phyloP scores from a whole-genome alignment of 2,797 vertebrate genomes.

The Peromyscus aztecus region DNA sequence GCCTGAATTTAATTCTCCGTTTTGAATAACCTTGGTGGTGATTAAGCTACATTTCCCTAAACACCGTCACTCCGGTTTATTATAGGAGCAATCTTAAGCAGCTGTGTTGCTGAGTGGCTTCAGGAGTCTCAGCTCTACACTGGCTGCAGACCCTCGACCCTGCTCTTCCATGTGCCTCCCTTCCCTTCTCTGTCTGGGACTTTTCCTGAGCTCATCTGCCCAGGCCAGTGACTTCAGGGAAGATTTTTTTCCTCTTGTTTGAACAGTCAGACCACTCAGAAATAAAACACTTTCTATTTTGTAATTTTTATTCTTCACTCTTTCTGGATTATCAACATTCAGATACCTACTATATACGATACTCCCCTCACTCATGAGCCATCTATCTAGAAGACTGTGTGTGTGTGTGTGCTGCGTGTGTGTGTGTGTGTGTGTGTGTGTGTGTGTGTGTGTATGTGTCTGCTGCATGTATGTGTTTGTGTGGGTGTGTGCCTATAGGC shows the following conservation, averaged over 20 bases:
- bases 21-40: constrained; percentile 19
- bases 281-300: constrained; percentile 33
- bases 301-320: constrained; percentile 8
- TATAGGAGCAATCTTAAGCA: neutral
- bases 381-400: constrained; percentile 12
- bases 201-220: neutral
- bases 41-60: constrained; percentile 40
- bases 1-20: constrained; percentile 41
- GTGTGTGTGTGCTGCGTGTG: neutral
- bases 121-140: neutral
- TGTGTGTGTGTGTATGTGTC: neutral
- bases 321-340: constrained; percentile 26
- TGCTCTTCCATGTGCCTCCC: neutral
- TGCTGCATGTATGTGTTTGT: neutral
- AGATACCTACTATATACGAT: constrained; percentile 28
- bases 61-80: neutral
- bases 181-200: neutral
- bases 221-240: neutral
- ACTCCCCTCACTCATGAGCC: neutral
- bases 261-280: neutral
- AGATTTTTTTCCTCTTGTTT: neutral
- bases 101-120: neutral
- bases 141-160: neutral
- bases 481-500: neutral
- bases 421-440: neutral